Conservation (phyloP, 30 jellyfish, hydroid and myxozoan genomes). For the Turritopsis dohrnii region DNA sequence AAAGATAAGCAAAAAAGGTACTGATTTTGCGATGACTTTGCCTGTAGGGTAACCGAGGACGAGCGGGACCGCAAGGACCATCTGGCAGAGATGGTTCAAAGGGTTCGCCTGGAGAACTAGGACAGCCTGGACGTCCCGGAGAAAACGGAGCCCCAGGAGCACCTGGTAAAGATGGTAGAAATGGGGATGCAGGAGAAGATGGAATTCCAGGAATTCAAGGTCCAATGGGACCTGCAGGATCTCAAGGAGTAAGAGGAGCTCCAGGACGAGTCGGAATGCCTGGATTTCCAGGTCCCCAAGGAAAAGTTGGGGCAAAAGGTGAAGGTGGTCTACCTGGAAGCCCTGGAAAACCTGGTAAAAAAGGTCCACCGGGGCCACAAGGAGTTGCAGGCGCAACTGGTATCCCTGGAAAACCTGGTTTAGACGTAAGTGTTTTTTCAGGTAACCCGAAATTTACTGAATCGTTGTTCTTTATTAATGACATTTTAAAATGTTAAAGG, state of each 20-base stretch:
- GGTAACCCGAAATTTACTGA: neutral
- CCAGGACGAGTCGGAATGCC: conserved; percentile 73
- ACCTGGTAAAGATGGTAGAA: conserved; percentile 51
- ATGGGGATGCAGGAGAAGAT: conserved; percentile 60
- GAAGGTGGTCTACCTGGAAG: conserved; percentile 25
- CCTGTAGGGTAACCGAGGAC: conserved; percentile 33
- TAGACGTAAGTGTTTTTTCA: conserved; percentile 43
- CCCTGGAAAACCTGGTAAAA: conserved; percentile 29
- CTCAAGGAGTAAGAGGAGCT: conserved; percentile 47
- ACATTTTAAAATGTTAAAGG: conserved; percentile 26
- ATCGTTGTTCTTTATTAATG: neutral
- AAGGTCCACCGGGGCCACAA: conserved; percentile 62
- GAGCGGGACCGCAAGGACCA: conserved; percentile 44
- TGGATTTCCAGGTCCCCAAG: conserved; percentile 71
- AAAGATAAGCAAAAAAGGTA: neutral
- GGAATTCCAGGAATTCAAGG: conserved; percentile 73
- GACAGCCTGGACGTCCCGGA: conserved; percentile 49
- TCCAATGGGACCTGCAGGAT: conserved; percentile 56
- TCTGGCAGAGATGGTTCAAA: conserved; percentile 43
- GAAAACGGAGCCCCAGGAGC: conserved; percentile 71
- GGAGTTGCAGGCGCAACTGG: conserved; percentile 56
- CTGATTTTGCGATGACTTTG: neutral
- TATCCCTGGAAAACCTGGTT: conserved; percentile 62
- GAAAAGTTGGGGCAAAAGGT: conserved; percentile 72
- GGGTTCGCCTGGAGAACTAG: conserved; percentile 51